phyloP scores from a whole-genome alignment of 2,113 vertebrate genomes.

The Pollimyrus isidori region DNA sequence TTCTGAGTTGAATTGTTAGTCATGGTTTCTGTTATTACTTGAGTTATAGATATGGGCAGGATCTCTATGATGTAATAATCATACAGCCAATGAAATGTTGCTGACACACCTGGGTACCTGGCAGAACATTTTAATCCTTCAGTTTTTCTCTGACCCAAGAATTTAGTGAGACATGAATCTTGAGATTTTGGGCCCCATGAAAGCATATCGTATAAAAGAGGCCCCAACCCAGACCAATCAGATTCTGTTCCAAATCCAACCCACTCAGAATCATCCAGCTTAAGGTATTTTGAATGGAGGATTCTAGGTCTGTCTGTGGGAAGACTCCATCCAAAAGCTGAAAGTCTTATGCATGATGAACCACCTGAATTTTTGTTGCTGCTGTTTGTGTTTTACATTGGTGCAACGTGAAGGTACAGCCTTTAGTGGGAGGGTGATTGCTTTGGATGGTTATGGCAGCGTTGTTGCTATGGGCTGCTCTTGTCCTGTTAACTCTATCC shows the following conservation, averaged over 20 bases:
- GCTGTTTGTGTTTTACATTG: not conserved
- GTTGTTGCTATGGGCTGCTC: not conserved
- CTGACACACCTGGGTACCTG: not conserved
- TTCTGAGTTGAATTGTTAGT: not conserved
- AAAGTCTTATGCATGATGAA: not conserved
- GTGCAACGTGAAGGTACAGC: not conserved
- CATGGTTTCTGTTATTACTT: not conserved
- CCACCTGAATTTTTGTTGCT: not conserved
- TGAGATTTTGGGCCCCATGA: not conserved
- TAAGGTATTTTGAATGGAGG: not conserved
- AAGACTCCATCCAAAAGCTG: not conserved
- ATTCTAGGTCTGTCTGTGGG: not conserved
- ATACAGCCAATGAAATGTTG: not conserved
- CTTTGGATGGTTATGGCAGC: not conserved
- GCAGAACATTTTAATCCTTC: not conserved
- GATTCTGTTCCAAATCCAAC: not conserved
- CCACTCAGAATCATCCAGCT: not conserved
- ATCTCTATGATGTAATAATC: not conserved
- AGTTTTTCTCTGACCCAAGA: not conserved
- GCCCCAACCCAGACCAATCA: not conserved
- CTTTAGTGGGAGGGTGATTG: not conserved
- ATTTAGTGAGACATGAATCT: not conserved
- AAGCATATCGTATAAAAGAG: not conserved
- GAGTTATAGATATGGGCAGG: not conserved
- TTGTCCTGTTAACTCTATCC: not conserved